These are phyloP conservation scores for Limosa lapponica DNA, from an alignment of 2,797 vertebrate species.

Conservation along the genomic window DNA sequence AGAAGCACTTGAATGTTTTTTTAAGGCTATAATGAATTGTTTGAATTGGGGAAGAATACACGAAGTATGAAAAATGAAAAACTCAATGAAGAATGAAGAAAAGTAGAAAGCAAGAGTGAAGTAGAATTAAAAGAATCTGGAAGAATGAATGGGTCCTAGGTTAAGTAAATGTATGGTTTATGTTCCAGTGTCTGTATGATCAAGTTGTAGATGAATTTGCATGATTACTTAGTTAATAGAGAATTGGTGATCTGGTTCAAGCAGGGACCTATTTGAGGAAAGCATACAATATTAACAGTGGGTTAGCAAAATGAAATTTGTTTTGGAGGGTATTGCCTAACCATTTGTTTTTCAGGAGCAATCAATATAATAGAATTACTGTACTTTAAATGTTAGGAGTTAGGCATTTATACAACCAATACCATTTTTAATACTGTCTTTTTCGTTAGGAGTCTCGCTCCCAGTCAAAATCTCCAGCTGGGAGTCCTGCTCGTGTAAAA, in stretches of 20 bases:
- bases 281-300: conserved; percentile 83
- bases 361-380: conserved; percentile 84
- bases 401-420: conserved; percentile 83
- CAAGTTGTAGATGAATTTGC: conserved; percentile 90
- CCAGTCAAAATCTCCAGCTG: conserved; percentile 91
- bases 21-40: conserved; percentile 96
- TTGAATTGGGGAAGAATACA: conserved; percentile 95
- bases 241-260: conserved; percentile 87
- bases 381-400: conserved; percentile 81
- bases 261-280: conserved; percentile 84
- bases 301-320: conserved; percentile 82
- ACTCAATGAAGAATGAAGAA: conserved; percentile 97
- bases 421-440: conserved; percentile 85
- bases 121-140: conserved; percentile 98
- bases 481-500: conserved; percentile 90
- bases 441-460: conserved; percentile 93
- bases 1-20: conserved; percentile 92
- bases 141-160: conserved; percentile 99
- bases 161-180: conserved; percentile 98
- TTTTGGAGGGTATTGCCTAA: conserved; percentile 87
- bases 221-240: conserved; percentile 89
- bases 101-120: conserved; percentile 97
- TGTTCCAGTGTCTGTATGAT: conserved; percentile 95
- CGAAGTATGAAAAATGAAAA: conserved; percentile 98
- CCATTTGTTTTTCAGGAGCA: conserved; percentile 89